Conservation (phyloP, 2,113 vertebrate species). For the Heloderma charlesbogerti region DNA sequence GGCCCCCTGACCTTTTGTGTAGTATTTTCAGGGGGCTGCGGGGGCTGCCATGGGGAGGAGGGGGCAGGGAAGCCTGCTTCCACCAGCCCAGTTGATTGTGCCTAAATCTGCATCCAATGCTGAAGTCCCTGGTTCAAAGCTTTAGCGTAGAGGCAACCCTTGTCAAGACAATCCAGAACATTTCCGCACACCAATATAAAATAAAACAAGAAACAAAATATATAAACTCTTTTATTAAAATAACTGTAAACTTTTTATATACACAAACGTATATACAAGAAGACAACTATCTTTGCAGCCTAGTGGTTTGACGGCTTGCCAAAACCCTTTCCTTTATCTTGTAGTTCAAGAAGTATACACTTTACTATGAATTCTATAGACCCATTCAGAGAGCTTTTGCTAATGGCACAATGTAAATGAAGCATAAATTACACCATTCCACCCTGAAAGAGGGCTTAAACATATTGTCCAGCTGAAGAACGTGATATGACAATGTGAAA, state of each 20-base stretch:
- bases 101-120: not conserved
- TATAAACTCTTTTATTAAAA: constrained; percentile 77
- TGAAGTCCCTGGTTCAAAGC: not conserved
- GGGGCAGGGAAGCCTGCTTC: no score
- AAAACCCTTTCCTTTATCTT: constrained; percentile 36
- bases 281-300: constrained; percentile 33
- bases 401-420: constrained; percentile 62
- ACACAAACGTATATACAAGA: constrained; percentile 70
- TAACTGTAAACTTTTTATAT: constrained; percentile 75
- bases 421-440: not conserved
- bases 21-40: no score
- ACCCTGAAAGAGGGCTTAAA: not conserved
- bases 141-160: not conserved
- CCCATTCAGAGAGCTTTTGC: not conserved
- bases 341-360: not conserved
- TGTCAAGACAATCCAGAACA: constrained; percentile 26
- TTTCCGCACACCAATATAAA: not conserved
- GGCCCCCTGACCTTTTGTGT: no score
- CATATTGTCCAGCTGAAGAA: not conserved
- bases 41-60: no score
- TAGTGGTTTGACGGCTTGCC: constrained; percentile 56
- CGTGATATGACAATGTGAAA: not conserved
- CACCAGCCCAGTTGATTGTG: not conserved
- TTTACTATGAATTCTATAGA: not conserved
- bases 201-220: constrained; percentile 17